Evolutionary conservation across 2,888 invertebrate genomes (phyloP), one percentile per base, ranked within the genome.

Genomic region (Cryptus armator): DNA sequence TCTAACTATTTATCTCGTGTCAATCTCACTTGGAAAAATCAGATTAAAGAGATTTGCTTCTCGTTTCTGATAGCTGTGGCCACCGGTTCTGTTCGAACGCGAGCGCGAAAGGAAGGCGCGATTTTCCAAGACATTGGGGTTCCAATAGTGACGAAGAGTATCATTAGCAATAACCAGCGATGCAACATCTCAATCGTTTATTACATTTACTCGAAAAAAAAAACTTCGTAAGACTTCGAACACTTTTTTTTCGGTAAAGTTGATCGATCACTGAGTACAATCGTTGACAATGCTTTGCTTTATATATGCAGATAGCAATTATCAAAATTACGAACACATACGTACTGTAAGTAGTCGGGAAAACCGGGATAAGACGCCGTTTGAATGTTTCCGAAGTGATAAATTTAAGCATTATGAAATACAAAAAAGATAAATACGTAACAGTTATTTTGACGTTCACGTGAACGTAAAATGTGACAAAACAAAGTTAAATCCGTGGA

Each of bases 21-120:
- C 9, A 84, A 62, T 76, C 90, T 90, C 87, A 91, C 91, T 91
- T 89, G 89, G 90, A 81, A 88, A 91, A 80, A 91, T 91, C 43
- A 89, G 62, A 44, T 86, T 87, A 72, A 89, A 75, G 46, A 86
- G 85, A 37, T 88, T 79, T 48, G 2, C 74, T 67, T 43, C 46
- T 51, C 37, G 48, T 74, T 19, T 83, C 24, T 24, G 24, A 24
- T 24, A 1, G 24, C 24, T 24, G 24, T 24, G 24, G 24, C 24
- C 24, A 24, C 24, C 24, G 24, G 24, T 24, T 24, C 24, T 24
- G 24, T 24, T 2, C 24, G 24, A 24, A 24, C 24, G 24, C 24
- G 3, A 24, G 24, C 24, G 24, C 24, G 24, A 24, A 3, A 0
- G 24, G 24, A 24, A 24, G 24, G 24, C 24, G 24, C 24, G 64